phyloP scores from a whole-genome alignment of 2,113 vertebrate species.

The Engystomops pustulosus region DNA sequence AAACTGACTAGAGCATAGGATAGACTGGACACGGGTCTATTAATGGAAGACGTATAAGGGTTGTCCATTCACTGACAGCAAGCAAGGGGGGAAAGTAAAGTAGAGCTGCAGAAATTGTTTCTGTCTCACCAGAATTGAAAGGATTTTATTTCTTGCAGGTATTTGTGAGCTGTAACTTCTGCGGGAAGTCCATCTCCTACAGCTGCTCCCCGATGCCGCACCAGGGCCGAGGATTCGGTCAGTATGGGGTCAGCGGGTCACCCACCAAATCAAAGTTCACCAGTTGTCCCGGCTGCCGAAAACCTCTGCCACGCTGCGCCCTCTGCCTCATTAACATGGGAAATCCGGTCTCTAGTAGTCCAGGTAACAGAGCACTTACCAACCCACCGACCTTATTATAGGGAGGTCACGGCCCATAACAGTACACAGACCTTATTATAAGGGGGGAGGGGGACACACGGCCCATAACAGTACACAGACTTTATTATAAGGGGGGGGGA shows the following conservation, averaged over 20 bases:
- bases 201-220: conserved; percentile 94
- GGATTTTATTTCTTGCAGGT: conserved; percentile 74
- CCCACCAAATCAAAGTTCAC: conserved; percentile 98
- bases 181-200: conserved; percentile 98
- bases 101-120: too few species aligned
- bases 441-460: too few species aligned
- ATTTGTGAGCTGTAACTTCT: conserved; percentile 99
- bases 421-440: too few species aligned
- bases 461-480: too few species aligned
- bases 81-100: too few species aligned
- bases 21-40: not conserved
- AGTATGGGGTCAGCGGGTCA: conserved; percentile 95
- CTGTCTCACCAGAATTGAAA: not conserved
- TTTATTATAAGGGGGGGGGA: too few species aligned
- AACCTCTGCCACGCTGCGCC: conserved; percentile 95
- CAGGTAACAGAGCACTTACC: too few species aligned
- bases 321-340: conserved; percentile 99
- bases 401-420: too few species aligned
- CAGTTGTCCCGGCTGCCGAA: conserved; percentile 96
- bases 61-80: too few species aligned
- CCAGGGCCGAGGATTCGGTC: conserved; percentile 96
- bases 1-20: too few species aligned
- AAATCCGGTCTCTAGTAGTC: conserved; percentile 93
- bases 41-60: too few species aligned
- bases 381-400: too few species aligned